Base-by-base conservation (phyloP, 1,140 invertebrate species). In the Wiebesia pumilae region DNA sequence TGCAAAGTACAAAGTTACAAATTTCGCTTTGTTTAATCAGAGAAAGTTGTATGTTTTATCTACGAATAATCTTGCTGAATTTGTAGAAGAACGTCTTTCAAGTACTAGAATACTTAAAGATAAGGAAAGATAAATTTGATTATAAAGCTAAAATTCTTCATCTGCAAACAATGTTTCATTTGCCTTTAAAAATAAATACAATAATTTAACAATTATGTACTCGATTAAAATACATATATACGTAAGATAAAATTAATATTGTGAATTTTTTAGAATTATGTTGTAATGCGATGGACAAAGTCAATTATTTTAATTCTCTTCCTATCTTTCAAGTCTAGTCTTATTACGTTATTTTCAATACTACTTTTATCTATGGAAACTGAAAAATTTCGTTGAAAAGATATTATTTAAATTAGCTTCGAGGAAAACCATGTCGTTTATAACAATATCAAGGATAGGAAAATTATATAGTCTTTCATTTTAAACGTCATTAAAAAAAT, bases 81-180 rank as follows among this genome's bases (percentile, higher is more conserved):
- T 21, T 51, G 7, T n/a, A 80, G 16, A 65, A 71, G 30, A 80
- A 69, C 54, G 47, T 67, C 30, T 47, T 69, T 78, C 30, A n/a
- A 84, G 40, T 84, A 77, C 4, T 12, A 35, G 7, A 40, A 79
- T 79, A 69, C 75, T 80, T 69, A 33, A 51, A 69, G 84, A 80
- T 85, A 85, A 69, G 65, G 16, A 33, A 71, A 71, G 62, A 85
- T 85, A 85, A 80, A 83, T 83, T 73, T 3, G 12, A 35, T 58
- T 51, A 82, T 75, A 38, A 38, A 38, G 43, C 9, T 51, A 51
- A 35, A 71, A 35, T 40, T 30, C 38, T 80, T 33, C 54, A 38
- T 54, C 16, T 78, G 30, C 30, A 0, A 35, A 54, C 47, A 78
- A 78, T 78, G 10, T 33, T 54, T 51, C 27, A 47, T 47, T 77